Evolutionary conservation across 2,888 invertebrate species (phyloP).

Genomic region (Parnassius mnemosyne): DNA sequence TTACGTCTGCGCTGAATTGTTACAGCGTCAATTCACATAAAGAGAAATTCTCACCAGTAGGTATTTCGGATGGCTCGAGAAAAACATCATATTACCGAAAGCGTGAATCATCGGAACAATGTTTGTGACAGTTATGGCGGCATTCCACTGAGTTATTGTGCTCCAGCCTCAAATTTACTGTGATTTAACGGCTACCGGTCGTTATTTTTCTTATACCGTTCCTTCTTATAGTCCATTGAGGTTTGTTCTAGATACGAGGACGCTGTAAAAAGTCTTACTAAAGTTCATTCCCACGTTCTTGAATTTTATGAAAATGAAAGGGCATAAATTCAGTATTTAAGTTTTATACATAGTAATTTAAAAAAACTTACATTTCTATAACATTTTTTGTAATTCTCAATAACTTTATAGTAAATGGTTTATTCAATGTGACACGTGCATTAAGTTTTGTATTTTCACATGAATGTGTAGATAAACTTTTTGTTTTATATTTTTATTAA

Average conservation of each 20-base stretch:
- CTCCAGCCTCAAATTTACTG: slow-evolving; percentile 68
- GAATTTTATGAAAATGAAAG: no score
- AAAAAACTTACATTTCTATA: no score
- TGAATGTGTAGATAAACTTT: no score
- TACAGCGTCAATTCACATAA: slow-evolving; percentile 21
- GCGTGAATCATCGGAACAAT: slow-evolving; percentile 74
- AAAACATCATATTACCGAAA: slow-evolving; percentile 62
- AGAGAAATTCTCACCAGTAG: slow-evolving; percentile 22
- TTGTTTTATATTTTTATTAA: no score
- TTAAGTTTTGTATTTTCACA: no score
- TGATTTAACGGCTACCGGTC: slow-evolving; percentile 65
- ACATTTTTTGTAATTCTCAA: no score
- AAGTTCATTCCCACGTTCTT: no score
- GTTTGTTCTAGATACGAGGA: slow-evolving; percentile 17
- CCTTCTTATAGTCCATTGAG: slow-evolving; percentile 24
- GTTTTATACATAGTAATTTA: no score
- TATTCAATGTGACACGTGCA: no score
- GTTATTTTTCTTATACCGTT: slow-evolving; percentile 31
- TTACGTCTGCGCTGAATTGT: slow-evolving; percentile 15
- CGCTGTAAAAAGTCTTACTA: slow-evolving; percentile 5
- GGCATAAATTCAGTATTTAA: no score
- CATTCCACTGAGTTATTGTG: slow-evolving; percentile 70
- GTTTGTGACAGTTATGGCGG: slow-evolving; percentile 73
- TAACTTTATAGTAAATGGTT: no score
- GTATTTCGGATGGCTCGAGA: slow-evolving; percentile 37